Evolutionary conservation across 2,113 vertebrate genomes (phyloP), one percentile per base, ranked within the genome.

Genomic region (Columbina picui): DNA sequence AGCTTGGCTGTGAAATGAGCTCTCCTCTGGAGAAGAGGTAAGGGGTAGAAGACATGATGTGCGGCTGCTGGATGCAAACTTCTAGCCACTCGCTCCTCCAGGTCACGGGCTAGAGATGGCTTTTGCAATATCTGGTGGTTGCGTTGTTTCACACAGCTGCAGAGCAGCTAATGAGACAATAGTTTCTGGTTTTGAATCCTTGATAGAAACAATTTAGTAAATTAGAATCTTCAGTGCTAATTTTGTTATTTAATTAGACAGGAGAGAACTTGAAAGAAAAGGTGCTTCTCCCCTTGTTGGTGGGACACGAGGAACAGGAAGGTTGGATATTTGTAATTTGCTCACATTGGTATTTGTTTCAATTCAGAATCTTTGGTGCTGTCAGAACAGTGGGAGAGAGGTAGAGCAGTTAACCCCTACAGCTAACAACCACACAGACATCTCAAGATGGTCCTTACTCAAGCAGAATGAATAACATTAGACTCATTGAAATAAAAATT

Each of bases 1-100:
- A 45, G 34, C 87, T 95, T 91, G 94, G 84, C 94, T 13, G 13
- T 90, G 87, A 91, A 96, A 90, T 83, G 36, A 89, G 38, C 65
- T 93, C 49, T 83, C 26, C 70, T 73, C 55, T 87, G 52, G 79
- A 82, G 80, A 64, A 69, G 76, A 71, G 43, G 27, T 38, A 92
- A 73, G 9, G 81, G 34, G 27, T 60, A 53, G 56, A 81, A 74
- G 59, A 64, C 6, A 15, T 4, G 38, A 20, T 8, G 7, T 4
- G 7, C 19, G 19, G 50, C 69, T 87, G 69, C 63, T 7, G 43
- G 52, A 47, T n/a, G 26, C 70, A 49, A 63, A 84, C 49, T 50
- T 89, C 49, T 69, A 21, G 32, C 55, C 4, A 0, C 50, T 45
- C 75, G 23, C 39, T 88, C 26, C 45, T 92, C 36, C 41, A 50